A percentile compares a stretch with the other conserved stretches of the same genome.
phyloP scores from a whole-genome alignment of 2,888 invertebrate genomes.

The Caenorhabditis sp. region DNA sequence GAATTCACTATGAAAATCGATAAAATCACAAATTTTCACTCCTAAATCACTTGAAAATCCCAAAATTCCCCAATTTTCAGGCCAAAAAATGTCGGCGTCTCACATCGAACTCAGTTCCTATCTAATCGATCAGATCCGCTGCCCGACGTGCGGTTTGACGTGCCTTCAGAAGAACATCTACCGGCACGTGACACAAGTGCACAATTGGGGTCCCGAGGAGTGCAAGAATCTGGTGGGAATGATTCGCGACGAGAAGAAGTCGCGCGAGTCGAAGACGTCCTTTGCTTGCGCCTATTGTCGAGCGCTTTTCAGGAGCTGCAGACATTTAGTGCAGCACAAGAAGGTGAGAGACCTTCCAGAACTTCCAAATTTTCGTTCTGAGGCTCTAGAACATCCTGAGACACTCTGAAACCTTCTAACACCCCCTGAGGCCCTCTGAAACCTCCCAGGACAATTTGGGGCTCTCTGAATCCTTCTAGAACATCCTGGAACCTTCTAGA shows the following conservation, averaged over 20 bases:
- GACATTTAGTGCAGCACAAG: conserved; percentile 41
- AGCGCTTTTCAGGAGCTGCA: conserved; percentile 16
- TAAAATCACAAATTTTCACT: not conserved
- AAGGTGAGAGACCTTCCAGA: conserved; percentile 9
- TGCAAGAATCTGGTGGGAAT: conserved; percentile 38
- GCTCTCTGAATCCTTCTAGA: too few relatives aligned
- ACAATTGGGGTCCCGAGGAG: conserved; percentile 54
- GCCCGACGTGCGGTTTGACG: conserved; percentile 44
- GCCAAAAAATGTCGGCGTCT: not conserved
- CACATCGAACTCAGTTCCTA: not conserved
- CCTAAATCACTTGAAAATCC: not conserved
- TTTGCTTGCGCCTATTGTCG: conserved; percentile 43
- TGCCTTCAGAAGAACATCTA: conserved; percentile 64
- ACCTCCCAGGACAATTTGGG: too few relatives aligned
- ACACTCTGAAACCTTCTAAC: too few relatives aligned
- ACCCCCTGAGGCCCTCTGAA: too few relatives aligned
- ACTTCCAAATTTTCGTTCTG: too few relatives aligned
- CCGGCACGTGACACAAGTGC: conserved; percentile 49
- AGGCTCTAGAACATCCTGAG: too few relatives aligned
- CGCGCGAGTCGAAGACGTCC: conserved; percentile 31
- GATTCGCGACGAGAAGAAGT: conserved; percentile 52
- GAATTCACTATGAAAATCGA: not conserved
- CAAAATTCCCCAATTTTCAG: not conserved
- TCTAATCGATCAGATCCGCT: conserved; percentile 50
- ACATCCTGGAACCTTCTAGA: too few relatives aligned